These are phyloP conservation scores for Xanthorhoe designata DNA, from an alignment of 2,888 invertebrate genomes.

Conservation along the genomic window DNA sequence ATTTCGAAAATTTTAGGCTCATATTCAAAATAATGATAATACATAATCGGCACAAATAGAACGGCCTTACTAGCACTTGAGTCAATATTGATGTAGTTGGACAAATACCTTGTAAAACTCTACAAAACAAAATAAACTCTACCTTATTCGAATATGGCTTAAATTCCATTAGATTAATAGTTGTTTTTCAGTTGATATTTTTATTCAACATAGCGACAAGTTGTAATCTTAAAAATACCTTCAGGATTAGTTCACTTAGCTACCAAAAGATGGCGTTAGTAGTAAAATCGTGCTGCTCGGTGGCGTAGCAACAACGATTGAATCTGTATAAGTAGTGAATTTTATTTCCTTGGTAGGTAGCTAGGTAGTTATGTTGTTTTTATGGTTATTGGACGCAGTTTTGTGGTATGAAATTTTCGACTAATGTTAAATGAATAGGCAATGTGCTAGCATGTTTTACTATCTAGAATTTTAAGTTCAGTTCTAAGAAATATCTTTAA, in stretches of 20 bases:
- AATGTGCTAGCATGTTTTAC: neutral
- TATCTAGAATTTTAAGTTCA: neutral
- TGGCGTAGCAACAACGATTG: slow-evolving; percentile 50
- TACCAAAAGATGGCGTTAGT: slow-evolving; percentile 59
- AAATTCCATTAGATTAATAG: slow-evolving; percentile 7
- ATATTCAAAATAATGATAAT: slow-evolving; percentile 42
- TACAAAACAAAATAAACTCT: slow-evolving; percentile 18
- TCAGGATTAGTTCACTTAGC: slow-evolving; percentile 37
- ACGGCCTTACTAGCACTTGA: slow-evolving; percentile 55
- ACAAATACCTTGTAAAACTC: slow-evolving; percentile 43
- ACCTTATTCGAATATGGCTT: neutral
- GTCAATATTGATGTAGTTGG: slow-evolving; percentile 54
- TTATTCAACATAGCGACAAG: slow-evolving; percentile 41
- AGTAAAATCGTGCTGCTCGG: slow-evolving; percentile 28
- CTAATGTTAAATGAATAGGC: slow-evolving; percentile 23
- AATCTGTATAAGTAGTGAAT: slow-evolving; percentile 45
- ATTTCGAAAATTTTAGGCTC: neutral
- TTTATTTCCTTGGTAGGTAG: slow-evolving; percentile 42
- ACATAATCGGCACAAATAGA: slow-evolving; percentile 55
- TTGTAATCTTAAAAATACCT: slow-evolving; percentile 34
- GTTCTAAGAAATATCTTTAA: neutral
- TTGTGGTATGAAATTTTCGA: slow-evolving; percentile 25
- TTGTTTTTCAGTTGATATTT: slow-evolving; percentile 36
- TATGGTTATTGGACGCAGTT: slow-evolving; percentile 40
- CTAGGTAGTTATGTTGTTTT: slow-evolving; percentile 30